These are phyloP conservation scores for Chloroceryle amazona DNA, from an alignment of 2,797 vertebrate species.

Conservation along the genomic window DNA sequence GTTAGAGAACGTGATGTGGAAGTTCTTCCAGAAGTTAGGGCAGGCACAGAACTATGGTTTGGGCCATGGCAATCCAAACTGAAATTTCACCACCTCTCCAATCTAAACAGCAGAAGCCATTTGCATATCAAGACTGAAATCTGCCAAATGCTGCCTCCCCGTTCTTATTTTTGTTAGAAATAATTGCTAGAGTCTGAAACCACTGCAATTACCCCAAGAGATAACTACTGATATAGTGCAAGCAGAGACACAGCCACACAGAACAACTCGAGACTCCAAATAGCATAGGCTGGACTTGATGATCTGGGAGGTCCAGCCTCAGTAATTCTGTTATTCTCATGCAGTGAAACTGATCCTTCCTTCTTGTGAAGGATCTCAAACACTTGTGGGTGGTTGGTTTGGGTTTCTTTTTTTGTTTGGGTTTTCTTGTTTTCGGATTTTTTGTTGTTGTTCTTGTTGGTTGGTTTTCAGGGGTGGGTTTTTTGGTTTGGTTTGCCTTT, in stretches of 20 bases:
- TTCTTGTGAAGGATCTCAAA: not conserved
- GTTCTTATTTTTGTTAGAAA: not conserved
- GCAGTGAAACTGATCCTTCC: not conserved
- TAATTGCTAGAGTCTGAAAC: not conserved
- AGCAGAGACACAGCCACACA: not conserved
- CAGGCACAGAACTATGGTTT: not conserved
- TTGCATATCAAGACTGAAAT: not conserved
- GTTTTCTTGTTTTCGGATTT: not conserved
- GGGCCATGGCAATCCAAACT: rapidly evolving
- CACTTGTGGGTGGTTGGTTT: not conserved
- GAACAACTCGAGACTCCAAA: not conserved
- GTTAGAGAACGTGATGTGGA: not conserved
- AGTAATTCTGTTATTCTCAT: not conserved
- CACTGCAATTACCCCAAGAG: not conserved
- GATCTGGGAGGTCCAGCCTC: no score
- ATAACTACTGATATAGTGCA: not conserved
- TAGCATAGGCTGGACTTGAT: no score
- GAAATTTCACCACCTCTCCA: not conserved
- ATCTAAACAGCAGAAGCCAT: not conserved
- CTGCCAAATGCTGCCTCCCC: not conserved
- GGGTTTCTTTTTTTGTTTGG: not conserved
- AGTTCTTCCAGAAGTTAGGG: not conserved
- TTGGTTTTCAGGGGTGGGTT: not conserved
- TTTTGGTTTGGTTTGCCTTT: not conserved
- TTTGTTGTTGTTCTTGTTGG: no score